phyloP scores from a whole-genome alignment of 2,797 vertebrate genomes.

The Selene dorsalis region DNA sequence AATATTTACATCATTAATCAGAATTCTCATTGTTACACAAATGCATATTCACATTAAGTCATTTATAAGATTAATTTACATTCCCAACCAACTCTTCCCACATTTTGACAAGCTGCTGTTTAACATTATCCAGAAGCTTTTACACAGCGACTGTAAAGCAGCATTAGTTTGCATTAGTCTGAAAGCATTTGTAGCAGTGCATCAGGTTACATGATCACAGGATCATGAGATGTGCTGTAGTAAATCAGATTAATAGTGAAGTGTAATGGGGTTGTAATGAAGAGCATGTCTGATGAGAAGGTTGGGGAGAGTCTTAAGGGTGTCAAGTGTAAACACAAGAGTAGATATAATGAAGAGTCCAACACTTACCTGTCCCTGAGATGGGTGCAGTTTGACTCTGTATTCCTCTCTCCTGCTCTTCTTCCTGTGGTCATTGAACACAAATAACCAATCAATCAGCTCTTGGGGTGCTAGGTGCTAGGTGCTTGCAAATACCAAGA shows the following conservation, averaged over 20 bases:
- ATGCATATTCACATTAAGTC: background rate
- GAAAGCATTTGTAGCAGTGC: background rate
- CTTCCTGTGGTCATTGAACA: slow-evolving; percentile 67
- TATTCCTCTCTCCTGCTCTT: slow-evolving; percentile 78
- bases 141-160: background rate
- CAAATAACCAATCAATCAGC: background rate
- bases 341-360: slow-evolving; percentile 58
- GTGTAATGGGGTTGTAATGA: slow-evolving; percentile 49
- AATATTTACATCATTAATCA: background rate
- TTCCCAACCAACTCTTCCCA: background rate
- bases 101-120: slow-evolving; percentile 32
- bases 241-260: slow-evolving; percentile 33
- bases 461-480: too few relatives aligned
- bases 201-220: background rate
- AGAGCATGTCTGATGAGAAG: slow-evolving; percentile 63
- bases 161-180: slow-evolving; percentile 8
- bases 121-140: slow-evolving; percentile 10
- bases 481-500: background rate
- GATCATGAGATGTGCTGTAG: background rate
- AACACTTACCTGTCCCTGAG: slow-evolving; percentile 80
- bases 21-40: background rate
- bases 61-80: background rate
- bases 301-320: slow-evolving; percentile 61
- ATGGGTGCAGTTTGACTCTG: slow-evolving; percentile 78
- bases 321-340: slow-evolving; percentile 55